A percentile compares a stretch with the other conserved stretches of the same genome.
These are phyloP conservation scores for Mythimna lalbum DNA, from an alignment of 2,888 invertebrate genomes.

Conservation along the genomic window DNA sequence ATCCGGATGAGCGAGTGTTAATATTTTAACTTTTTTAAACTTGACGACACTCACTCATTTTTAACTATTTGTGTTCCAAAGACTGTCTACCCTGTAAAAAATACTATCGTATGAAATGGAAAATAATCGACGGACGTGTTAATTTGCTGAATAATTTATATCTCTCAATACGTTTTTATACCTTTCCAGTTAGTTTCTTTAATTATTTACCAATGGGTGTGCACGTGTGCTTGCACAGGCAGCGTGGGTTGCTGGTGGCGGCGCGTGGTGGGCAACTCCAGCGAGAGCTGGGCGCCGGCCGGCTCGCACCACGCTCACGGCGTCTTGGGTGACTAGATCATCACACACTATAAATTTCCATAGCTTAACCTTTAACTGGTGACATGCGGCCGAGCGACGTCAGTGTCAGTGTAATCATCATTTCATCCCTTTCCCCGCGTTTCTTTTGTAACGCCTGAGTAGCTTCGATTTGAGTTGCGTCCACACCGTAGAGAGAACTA, in stretches of 20 bases:
- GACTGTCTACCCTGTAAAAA: too few species aligned
- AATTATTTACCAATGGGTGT: not conserved
- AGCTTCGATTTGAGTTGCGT: too few species aligned
- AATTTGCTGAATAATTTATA: not conserved
- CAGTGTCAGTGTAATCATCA: too few species aligned
- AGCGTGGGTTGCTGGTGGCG: constrained; percentile 89
- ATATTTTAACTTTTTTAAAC: too few species aligned
- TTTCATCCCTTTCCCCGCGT: too few species aligned
- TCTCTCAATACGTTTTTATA: not conserved
- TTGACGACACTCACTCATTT: not conserved
- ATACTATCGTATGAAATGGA: too few species aligned
- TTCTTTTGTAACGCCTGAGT: too few species aligned
- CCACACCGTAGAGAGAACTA: too few species aligned
- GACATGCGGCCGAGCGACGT: too few species aligned
- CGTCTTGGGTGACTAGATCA: constrained; percentile 77
- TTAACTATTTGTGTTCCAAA: not conserved
- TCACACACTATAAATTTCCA: not conserved
- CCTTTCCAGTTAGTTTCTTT: not conserved
- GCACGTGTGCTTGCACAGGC: constrained; percentile 69
- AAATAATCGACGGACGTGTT: not conserved
- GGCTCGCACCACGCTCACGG: constrained; percentile 86
- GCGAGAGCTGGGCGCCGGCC: constrained; percentile 83
- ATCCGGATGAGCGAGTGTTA: too few species aligned
- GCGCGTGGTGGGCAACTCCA: constrained; percentile 82
- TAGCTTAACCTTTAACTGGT: too few species aligned